Evolutionary conservation across 2,888 invertebrate genomes (phyloP), one percentile per base, ranked within the genome.

Genomic region (Polyommatus iphigenia): DNA sequence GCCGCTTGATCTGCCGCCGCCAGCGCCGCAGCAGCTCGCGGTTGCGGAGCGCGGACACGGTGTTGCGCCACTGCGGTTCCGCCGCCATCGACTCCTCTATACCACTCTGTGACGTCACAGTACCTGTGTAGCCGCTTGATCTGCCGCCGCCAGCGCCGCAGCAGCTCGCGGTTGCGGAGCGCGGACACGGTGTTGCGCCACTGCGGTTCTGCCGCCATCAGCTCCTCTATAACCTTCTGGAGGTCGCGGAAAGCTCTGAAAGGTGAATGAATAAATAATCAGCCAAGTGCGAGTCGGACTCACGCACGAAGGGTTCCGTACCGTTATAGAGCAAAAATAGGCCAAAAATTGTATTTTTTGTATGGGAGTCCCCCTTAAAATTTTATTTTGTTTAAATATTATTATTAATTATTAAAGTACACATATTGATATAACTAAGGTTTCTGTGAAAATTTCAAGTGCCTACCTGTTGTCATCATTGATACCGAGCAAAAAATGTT

Each of bases 71-170:
- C 32, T 36, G 32, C 32, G 32, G 32, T 36, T 36, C 32, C 32
- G 32, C 32, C 32, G 6, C 32, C 32, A 36, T 6, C 32, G 6
- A 36, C 32, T 36, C 32, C 32, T 36, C 32, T 46, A 46, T 72
- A 78, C 15, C n/a, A 15, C 13, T 71, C 24, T n/a, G 57, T 59
- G 20, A 59, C 59, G 59, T 59, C 59, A 59, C 20, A 54, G 54
- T 62, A 96, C 96, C 96, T 95, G 87, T 95, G 96, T 59, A 96
- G 89, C 82, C 96, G 95, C 85, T 98, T 98, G 78, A 98, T 94
- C 88, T 99, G 98, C 78, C 97, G 96, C 82, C 97, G 96, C 98
- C 98, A 99, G 78, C 97, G 95, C 83, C 97, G 96, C 79, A 99
- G 95, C 82, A 98, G 95, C 85, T 97, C 97, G 84, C 97, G 96